phyloP scores from a whole-genome alignment of 2,888 invertebrate genomes.

The Halocaridina rubra region DNA sequence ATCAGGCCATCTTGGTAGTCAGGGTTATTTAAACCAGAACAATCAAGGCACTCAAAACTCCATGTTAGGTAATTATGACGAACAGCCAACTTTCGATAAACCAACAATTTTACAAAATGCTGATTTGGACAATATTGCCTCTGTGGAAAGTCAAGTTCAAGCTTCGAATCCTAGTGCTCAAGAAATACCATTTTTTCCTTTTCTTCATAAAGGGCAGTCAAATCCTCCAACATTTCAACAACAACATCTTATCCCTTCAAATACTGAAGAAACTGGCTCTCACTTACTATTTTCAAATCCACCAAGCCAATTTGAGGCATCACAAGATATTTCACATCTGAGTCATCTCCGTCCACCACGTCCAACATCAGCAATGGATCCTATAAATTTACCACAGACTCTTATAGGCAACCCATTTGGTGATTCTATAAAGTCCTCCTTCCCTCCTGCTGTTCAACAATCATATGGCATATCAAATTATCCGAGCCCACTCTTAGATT shows the following conservation, averaged over 20 bases:
- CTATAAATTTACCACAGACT: no score
- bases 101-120: not conserved
- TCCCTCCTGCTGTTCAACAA: no score
- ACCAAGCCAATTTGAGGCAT: no score
- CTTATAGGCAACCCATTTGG: no score
- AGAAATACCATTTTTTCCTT: not conserved
- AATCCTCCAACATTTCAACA: not conserved
- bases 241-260: no score
- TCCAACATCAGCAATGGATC: no score
- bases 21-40: slow-evolving; percentile 13
- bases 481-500: not conserved
- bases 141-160: not conserved
- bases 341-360: no score
- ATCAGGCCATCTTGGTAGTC: slow-evolving; percentile 26
- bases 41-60: slow-evolving; percentile 23
- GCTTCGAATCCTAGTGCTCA: not conserved
- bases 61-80: not conserved
- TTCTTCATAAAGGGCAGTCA: not conserved
- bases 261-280: no score
- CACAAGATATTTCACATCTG: no score
- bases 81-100: slow-evolving; percentile 6
- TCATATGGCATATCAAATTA: not conserved
- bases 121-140: not conserved
- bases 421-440: no score
- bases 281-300: no score